Percentiles rank a stretch among this genome's conserved stretches.
Conservation (phyloP, 2,888 invertebrate genomes). For the Scaptomyza caliginosa region DNA sequence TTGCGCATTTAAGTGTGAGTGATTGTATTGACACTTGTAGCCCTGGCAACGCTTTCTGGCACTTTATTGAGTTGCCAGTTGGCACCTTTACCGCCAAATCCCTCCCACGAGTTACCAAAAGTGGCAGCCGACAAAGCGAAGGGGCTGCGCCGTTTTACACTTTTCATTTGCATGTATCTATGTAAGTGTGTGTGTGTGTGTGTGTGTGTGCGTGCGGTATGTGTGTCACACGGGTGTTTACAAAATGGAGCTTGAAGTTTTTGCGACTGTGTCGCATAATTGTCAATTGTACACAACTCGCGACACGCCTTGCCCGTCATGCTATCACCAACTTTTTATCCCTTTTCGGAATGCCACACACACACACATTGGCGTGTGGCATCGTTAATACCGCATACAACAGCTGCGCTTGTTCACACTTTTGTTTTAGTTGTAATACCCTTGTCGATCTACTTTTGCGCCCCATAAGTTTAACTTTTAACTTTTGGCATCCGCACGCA, state of each 20-base stretch:
- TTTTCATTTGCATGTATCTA: not conserved
- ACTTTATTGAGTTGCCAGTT: constrained; percentile 45
- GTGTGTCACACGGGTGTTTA: constrained; percentile 10
- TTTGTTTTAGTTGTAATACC: constrained; percentile 62
- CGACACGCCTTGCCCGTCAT: not conserved
- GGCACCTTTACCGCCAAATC: constrained; percentile 5
- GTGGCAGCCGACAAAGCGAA: constrained; percentile 12
- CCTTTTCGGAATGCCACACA: not conserved
- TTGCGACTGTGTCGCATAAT: constrained; percentile 41
- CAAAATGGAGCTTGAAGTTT: constrained; percentile 34
- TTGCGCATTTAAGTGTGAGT: constrained; percentile 46
- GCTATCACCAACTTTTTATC: not conserved
- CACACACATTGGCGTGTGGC: constrained; percentile 19
- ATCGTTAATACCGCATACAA: constrained; percentile 32
- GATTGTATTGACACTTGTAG: constrained; percentile 44
- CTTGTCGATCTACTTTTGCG: constrained; percentile 54
- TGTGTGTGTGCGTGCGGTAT: constrained; percentile 13
- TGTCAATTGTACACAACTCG: constrained; percentile 37
- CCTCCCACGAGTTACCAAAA: not conserved
- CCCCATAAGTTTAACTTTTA: constrained; percentile 62
- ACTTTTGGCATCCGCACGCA: constrained; percentile 42
- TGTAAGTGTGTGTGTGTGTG: not conserved
- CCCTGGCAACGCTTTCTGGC: constrained; percentile 15
- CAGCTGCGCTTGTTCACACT: constrained; percentile 56
- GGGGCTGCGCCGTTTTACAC: constrained; percentile 4